These are phyloP conservation scores for Athene noctua DNA, from an alignment of 2,113 vertebrate species.

Conservation along the genomic window DNA sequence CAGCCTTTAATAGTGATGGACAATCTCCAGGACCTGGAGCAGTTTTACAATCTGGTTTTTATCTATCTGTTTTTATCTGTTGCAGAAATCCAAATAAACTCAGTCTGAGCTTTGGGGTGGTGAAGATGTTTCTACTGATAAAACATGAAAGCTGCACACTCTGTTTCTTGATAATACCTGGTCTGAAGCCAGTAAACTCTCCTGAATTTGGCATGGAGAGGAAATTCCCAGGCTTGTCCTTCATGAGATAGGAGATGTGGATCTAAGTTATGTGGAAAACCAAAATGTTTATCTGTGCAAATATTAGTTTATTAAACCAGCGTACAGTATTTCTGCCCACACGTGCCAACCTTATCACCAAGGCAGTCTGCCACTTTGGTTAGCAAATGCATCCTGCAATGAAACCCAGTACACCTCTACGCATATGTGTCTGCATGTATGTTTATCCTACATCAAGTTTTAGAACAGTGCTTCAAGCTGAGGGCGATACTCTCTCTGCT, in stretches of 20 bases:
- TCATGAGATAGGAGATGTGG: not conserved
- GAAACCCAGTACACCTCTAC: not conserved
- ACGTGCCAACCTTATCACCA: not conserved
- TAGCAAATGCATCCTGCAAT: not conserved
- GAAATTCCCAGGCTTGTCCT: not conserved
- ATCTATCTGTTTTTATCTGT: not conserved
- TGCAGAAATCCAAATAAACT: not conserved
- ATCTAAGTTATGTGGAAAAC: not conserved
- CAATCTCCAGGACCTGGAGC: not conserved
- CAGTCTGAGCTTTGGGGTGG: not conserved
- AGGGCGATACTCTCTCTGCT: not conserved
- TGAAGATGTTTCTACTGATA: not conserved
- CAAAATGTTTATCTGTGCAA: slow-evolving; percentile 15
- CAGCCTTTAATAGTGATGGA: not conserved
- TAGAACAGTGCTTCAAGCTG: not conserved
- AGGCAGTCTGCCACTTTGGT: not conserved
- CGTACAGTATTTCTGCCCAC: not conserved
- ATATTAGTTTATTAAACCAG: slow-evolving; percentile 39
- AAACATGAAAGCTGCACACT: not conserved
- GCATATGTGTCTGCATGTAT: not conserved
- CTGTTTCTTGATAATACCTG: not conserved
- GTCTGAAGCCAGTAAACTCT: not conserved
- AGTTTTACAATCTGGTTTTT: not conserved
- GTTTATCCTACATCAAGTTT: not conserved
- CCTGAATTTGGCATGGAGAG: not conserved